Evolutionary conservation across 2,888 invertebrate species (phyloP).

Genomic region (Epirrhoe alternata): DNA sequence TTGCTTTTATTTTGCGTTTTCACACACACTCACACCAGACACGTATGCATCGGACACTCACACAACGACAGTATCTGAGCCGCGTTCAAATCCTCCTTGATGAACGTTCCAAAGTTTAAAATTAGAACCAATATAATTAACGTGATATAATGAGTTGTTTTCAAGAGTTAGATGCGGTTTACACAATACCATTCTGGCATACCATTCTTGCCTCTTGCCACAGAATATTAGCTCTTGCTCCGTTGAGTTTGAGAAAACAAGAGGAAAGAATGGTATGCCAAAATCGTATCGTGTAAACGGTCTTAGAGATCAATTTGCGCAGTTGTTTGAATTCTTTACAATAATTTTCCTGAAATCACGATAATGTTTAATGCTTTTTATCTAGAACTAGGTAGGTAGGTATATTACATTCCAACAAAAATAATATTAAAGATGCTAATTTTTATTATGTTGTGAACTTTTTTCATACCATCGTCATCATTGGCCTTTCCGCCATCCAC

Average conservation of each 20-base stretch:
- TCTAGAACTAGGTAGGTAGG: neutral
- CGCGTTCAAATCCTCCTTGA: conserved; percentile 69
- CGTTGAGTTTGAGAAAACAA: no score
- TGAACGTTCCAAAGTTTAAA: conserved; percentile 62
- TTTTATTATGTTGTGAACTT: no score
- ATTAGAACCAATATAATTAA: conserved; percentile 62
- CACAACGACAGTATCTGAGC: conserved; percentile 63
- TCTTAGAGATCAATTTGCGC: conserved; percentile 35
- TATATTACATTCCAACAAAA: no score
- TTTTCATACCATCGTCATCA: no score
- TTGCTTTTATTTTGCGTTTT: conserved; percentile 84
- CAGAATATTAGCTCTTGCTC: no score
- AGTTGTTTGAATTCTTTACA: conserved; percentile 27
- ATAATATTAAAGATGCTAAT: no score
- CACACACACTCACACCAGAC: conserved; percentile 51
- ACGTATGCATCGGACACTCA: conserved; percentile 18
- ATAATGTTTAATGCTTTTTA: neutral
- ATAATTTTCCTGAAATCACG: conserved; percentile 13
- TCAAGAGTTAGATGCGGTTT: conserved; percentile 41
- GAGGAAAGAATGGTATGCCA: no score
- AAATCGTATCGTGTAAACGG: no score
- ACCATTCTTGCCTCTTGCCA: no score
- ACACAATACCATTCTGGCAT: no score
- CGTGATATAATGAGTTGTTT: conserved; percentile 52
- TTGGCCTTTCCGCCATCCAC: no score